These are phyloP conservation scores for Leptopilina syphax DNA, from an alignment of 2,888 invertebrate species.

Conservation along the genomic window DNA sequence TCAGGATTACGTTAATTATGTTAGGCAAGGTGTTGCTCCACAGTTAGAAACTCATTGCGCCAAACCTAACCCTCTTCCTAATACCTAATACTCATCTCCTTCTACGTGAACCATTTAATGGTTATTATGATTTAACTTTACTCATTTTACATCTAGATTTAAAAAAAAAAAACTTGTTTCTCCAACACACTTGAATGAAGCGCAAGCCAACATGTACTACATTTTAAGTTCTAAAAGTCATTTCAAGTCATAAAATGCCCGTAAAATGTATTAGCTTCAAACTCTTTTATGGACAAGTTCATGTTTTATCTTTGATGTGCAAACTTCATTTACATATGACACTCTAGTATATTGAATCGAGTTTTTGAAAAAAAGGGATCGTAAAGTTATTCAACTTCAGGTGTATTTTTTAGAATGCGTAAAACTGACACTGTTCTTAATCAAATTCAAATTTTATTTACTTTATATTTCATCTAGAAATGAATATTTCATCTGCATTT, in stretches of 20 bases:
- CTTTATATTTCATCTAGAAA: too few relatives aligned
- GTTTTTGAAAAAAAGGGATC: neutral
- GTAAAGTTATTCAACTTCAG: too few relatives aligned
- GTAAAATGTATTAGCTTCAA: neutral
- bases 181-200: neutral
- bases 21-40: conserved; percentile 24
- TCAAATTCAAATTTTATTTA: too few relatives aligned
- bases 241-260: conserved; percentile 18
- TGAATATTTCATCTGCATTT: too few relatives aligned
- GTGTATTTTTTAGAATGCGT: too few relatives aligned
- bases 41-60: conserved; percentile 24
- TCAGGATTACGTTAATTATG: conserved; percentile 30
- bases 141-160: neutral
- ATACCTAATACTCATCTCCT: neutral
- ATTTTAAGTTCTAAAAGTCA: conserved; percentile 10
- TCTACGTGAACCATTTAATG: neutral
- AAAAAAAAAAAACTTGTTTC: neutral
- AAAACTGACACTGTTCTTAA: too few relatives aligned
- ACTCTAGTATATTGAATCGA: neutral
- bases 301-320: conserved; percentile 15
- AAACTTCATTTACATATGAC: conserved; percentile 13
- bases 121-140: conserved; percentile 1
- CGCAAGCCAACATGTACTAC: neutral
- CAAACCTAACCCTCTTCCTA: neutral
- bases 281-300: conserved; percentile 2